These are phyloP conservation scores for Podabrus alpinus DNA, from an alignment of 2,888 invertebrate species.

Conservation along the genomic window DNA sequence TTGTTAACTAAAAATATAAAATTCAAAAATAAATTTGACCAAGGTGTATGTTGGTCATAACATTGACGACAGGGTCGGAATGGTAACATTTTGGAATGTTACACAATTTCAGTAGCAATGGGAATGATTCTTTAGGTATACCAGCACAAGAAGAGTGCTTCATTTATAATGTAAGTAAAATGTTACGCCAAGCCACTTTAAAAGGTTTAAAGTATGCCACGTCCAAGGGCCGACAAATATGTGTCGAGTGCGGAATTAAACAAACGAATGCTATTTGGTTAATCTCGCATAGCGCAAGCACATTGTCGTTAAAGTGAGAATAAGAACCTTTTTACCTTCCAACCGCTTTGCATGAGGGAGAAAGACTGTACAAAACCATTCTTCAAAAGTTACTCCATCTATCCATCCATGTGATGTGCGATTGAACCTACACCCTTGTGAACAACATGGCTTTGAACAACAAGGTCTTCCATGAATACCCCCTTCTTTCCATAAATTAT, in stretches of 20 bases:
- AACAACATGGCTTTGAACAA: slow-evolving; percentile 6
- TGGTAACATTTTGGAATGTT: too few species aligned
- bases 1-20: too few species aligned
- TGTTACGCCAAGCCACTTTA: too few species aligned
- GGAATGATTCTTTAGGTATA: background rate
- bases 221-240: too few species aligned
- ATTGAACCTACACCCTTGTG: slow-evolving; percentile 3
- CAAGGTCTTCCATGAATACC: slow-evolving; percentile 26
- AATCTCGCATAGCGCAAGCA: background rate
- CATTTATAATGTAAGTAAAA: slow-evolving; percentile 2
- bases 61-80: too few species aligned
- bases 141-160: background rate
- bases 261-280: background rate
- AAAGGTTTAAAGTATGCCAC: too few species aligned
- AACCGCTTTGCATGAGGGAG: background rate
- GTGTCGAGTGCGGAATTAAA: background rate
- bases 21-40: too few species aligned
- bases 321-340: background rate
- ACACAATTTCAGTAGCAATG: background rate
- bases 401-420: slow-evolving; percentile 18
- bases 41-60: too few species aligned
- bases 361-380: slow-evolving; percentile 8
- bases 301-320: background rate
- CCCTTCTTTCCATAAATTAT: slow-evolving; percentile 40
- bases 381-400: slow-evolving; percentile 11